These are phyloP conservation scores for Stegodyphus dumicola DNA, from an alignment of 1,140 invertebrate species.

Conservation along the genomic window DNA sequence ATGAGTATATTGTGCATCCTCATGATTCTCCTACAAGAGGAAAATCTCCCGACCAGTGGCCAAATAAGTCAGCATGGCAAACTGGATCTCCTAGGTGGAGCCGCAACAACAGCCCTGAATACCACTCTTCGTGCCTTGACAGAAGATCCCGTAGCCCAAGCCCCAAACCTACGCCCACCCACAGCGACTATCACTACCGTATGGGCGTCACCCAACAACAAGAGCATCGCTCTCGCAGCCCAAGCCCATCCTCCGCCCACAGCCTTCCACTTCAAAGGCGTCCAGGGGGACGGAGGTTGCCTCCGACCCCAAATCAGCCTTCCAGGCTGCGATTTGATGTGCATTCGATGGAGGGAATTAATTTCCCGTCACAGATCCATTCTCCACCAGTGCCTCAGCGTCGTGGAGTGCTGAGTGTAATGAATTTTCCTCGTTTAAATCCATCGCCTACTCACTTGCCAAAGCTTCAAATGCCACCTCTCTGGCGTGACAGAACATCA, in stretches of 20 bases:
- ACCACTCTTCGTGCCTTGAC: conserved; percentile 68
- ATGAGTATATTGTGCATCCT: conserved; percentile 61
- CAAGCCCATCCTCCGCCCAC: conserved; percentile 66
- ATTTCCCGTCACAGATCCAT: conserved; percentile 66
- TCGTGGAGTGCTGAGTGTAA: conserved; percentile 70
- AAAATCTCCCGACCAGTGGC: conserved; percentile 40
- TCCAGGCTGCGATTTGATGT: conserved; percentile 76
- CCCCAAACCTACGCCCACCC: conserved; percentile 54
- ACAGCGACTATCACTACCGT: conserved; percentile 68
- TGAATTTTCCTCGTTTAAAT: conserved; percentile 92
- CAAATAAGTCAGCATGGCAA: conserved; percentile 31
- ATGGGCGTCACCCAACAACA: conserved; percentile 68
- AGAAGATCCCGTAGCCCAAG: conserved; percentile 79
- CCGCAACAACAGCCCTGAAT: conserved; percentile 61
- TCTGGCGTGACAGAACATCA: conserved; percentile 56
- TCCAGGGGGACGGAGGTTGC: conserved; percentile 70
- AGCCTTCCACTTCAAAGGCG: conserved; percentile 60
- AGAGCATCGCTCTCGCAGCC: conserved; percentile 70
- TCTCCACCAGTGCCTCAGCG: conserved; percentile 66
- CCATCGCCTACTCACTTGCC: conserved; percentile 84
- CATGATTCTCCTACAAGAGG: conserved; percentile 50
- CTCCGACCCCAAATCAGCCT: conserved; percentile 90
- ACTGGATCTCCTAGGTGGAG: conserved; percentile 27
- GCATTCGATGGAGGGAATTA: conserved; percentile 66
- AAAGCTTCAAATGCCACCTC: conserved; percentile 58